Conservation (phyloP, 2,113 vertebrate species). For the Vimba vimba region DNA sequence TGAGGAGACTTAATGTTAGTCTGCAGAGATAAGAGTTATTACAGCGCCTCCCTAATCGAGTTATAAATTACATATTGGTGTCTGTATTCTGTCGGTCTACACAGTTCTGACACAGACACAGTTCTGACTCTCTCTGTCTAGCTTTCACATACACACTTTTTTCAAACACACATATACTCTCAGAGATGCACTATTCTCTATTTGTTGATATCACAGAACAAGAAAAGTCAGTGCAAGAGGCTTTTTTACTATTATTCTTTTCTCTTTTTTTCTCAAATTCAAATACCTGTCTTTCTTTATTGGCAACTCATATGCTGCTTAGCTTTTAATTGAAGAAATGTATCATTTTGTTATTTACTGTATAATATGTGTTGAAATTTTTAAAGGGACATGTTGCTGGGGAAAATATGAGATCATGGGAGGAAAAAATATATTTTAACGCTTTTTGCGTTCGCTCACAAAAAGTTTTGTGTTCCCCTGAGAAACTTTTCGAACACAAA, state of each 20-base stretch:
- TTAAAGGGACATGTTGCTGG: too few species aligned
- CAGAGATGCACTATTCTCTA: not conserved
- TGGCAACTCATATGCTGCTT: not conserved
- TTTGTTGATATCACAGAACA: not conserved
- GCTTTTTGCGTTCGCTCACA: too few species aligned
- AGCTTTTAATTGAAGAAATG: not conserved
- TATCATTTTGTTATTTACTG: too few species aligned
- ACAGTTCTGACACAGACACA: not conserved
- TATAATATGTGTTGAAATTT: too few species aligned
- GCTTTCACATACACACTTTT: not conserved
- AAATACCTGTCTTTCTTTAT: not conserved
- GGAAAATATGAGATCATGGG: too few species aligned
- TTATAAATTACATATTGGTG: slow-evolving; percentile 2
- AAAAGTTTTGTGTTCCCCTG: too few species aligned
- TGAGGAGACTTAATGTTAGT: not conserved
- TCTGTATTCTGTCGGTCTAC: not conserved
- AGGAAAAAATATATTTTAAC: too few species aligned
- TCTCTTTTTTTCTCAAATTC: not conserved
- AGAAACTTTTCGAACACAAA: too few species aligned
- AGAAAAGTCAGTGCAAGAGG: not conserved
- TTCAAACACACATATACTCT: not conserved
- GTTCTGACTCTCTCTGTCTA: not conserved
- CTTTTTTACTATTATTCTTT: not conserved
- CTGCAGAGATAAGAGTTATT: not conserved
- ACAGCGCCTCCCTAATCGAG: not conserved